phyloP scores from a whole-genome alignment of 1,140 invertebrate species.

The Hyposmocoma kahamanoa region DNA sequence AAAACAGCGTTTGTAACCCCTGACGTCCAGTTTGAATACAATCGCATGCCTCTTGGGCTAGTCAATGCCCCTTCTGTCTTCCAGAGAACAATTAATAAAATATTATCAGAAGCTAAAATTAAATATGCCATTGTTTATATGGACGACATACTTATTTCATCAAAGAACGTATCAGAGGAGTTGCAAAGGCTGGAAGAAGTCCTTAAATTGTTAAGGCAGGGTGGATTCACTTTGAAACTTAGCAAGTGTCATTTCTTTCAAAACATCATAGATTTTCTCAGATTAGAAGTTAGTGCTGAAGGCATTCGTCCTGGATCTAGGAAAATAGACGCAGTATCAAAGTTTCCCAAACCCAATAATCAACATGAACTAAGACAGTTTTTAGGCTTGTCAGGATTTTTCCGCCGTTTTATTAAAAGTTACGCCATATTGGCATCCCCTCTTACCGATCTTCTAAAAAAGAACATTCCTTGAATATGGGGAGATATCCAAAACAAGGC shows the following conservation, averaged over 20 bases:
- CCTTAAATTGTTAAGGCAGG: not conserved
- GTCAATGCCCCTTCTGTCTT: not conserved
- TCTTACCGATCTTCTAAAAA: conserved; percentile 28
- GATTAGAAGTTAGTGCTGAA: not conserved
- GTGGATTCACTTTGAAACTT: not conserved
- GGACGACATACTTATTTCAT: not conserved
- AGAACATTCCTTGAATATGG: conserved; percentile 34
- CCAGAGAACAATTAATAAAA: not conserved
- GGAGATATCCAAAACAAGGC: conserved; percentile 19
- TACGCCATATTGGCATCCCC: conserved; percentile 29
- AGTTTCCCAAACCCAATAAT: not conserved
- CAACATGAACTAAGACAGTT: not conserved
- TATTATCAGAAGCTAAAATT: not conserved
- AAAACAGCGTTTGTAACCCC: not conserved
- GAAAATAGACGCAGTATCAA: not conserved
- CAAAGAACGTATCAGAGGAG: not conserved
- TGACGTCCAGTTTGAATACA: not conserved
- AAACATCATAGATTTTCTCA: not conserved
- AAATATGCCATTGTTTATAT: not conserved
- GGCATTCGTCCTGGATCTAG: not conserved
- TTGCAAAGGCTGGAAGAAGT: not conserved
- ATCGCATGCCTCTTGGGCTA: not conserved
- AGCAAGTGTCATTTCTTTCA: not conserved
- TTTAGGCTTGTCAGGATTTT: conserved; percentile 9
- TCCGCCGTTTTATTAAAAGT: conserved; percentile 26